Percentiles rank a stretch among this genome's conserved stretches.
These are phyloP conservation scores for Bungarus multicinctus DNA, from an alignment of 2,113 vertebrate species.

Conservation along the genomic window DNA sequence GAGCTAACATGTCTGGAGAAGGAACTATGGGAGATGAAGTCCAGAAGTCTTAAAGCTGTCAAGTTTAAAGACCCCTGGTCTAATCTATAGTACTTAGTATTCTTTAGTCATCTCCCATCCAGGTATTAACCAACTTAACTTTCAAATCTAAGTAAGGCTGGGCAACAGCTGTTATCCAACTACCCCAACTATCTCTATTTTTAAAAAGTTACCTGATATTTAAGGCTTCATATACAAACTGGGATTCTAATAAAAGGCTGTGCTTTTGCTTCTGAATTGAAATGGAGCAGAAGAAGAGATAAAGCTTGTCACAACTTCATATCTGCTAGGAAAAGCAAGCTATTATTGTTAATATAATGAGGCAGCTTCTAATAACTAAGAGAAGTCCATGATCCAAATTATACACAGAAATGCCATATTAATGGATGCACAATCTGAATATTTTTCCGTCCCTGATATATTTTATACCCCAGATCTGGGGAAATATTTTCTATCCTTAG, in stretches of 20 bases:
- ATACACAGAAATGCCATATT: background rate
- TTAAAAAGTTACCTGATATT: background rate
- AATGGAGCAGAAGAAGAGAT: background rate
- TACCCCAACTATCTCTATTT: background rate
- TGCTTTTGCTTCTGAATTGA: background rate
- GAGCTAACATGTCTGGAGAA: too few relatives aligned
- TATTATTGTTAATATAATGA: background rate
- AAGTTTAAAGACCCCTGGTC: too few relatives aligned
- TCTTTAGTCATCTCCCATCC: background rate
- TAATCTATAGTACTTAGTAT: background rate
- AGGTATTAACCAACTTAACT: background rate
- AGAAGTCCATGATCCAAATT: background rate
- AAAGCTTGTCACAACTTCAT: background rate
- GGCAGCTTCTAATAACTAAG: background rate
- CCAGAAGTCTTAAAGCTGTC: too few relatives aligned
- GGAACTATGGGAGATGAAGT: too few relatives aligned
- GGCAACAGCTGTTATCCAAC: background rate
- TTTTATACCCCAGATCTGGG: background rate
- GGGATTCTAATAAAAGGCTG: background rate
- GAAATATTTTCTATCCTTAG: background rate
- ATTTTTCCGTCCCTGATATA: background rate
- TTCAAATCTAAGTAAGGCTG: background rate
- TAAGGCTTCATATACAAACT: background rate
- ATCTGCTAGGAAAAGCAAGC: background rate
- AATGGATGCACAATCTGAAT: background rate